Evolutionary conservation across 1,140 invertebrate species (phyloP).

Genomic region (Drosophila pectinifera): DNA sequence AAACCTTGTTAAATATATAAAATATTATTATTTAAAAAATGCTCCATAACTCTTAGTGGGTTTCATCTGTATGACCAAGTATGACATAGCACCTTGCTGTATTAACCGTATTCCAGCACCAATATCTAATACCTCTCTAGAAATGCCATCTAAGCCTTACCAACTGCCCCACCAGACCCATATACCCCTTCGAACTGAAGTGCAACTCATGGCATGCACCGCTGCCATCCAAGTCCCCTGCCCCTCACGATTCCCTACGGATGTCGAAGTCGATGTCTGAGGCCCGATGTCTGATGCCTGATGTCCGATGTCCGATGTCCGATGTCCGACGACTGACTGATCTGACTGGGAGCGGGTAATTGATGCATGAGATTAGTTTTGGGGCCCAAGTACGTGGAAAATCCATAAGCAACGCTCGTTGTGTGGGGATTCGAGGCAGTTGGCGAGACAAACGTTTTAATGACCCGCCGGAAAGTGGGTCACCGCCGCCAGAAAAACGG

Average conservation of each 20-base stretch:
- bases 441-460: slow-evolving; percentile 50
- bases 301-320: slow-evolving; percentile 4
- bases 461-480: slow-evolving; percentile 64
- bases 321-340: slow-evolving; percentile 47
- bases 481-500: slow-evolving; percentile 28
- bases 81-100: too few relatives aligned
- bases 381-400: slow-evolving; percentile 76
- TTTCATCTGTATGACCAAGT: too few relatives aligned
- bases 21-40: too few relatives aligned
- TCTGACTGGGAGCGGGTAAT: slow-evolving; percentile 66
- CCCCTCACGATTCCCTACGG: slow-evolving; percentile 65
- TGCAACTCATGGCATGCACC: slow-evolving; percentile 30
- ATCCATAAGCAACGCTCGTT: slow-evolving; percentile 78
- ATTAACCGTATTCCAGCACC: too few relatives aligned
- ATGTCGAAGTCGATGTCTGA: slow-evolving; percentile 61
- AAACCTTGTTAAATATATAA: too few relatives aligned
- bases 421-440: slow-evolving; percentile 53
- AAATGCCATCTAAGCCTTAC: background rate
- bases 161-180: background rate
- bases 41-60: too few relatives aligned
- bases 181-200: slow-evolving; percentile 26
- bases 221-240: slow-evolving; percentile 12
- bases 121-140: background rate
- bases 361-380: slow-evolving; percentile 82
- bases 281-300: slow-evolving; percentile 15